phyloP scores from a whole-genome alignment of 2,888 invertebrate species.

The Drosophila neotestacea region DNA sequence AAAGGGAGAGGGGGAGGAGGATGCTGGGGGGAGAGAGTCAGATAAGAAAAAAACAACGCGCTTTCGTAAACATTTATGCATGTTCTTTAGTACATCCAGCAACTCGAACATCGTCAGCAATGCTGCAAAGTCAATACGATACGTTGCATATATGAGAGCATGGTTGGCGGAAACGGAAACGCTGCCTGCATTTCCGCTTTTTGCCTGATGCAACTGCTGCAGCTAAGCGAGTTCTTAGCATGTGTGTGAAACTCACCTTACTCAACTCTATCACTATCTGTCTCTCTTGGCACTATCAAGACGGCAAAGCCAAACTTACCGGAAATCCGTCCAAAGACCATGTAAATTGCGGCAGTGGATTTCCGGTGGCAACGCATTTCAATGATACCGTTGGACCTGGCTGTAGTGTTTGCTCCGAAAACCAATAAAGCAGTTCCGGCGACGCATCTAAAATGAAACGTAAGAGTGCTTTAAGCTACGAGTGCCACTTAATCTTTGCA shows the following conservation, averaged over 20 bases:
- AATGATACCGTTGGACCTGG: constrained; percentile 96
- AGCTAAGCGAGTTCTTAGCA: constrained; percentile 56
- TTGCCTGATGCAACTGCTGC: constrained; percentile 16
- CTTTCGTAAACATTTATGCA: constrained; percentile 65
- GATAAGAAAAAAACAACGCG: constrained; percentile 30
- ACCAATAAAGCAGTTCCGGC: constrained; percentile 95
- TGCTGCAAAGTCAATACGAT: constrained; percentile 28
- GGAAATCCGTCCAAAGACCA: constrained; percentile 96
- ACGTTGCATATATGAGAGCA: constrained; percentile 7
- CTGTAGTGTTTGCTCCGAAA: constrained; percentile 95
- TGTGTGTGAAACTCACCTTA: constrained; percentile 39
- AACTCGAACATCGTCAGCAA: constrained; percentile 43
- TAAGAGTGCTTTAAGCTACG: constrained; percentile 36
- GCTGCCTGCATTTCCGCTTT: constrained; percentile 72
- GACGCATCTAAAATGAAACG: constrained; percentile 89
- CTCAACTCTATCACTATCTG: background rate
- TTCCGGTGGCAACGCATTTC: constrained; percentile 97
- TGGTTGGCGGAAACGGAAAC: constrained; percentile 68
- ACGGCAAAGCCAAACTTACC: constrained; percentile 86
- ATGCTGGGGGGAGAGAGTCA: background rate
- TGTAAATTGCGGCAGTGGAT: constrained; percentile 95
- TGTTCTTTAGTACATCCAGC: constrained; percentile 23
- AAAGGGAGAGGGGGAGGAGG: background rate
- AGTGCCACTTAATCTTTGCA: constrained; percentile 16
- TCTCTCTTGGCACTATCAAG: constrained; percentile 16